Evolutionary conservation across 2,113 vertebrate genomes (phyloP).

Genomic region (Uria lomvia): DNA sequence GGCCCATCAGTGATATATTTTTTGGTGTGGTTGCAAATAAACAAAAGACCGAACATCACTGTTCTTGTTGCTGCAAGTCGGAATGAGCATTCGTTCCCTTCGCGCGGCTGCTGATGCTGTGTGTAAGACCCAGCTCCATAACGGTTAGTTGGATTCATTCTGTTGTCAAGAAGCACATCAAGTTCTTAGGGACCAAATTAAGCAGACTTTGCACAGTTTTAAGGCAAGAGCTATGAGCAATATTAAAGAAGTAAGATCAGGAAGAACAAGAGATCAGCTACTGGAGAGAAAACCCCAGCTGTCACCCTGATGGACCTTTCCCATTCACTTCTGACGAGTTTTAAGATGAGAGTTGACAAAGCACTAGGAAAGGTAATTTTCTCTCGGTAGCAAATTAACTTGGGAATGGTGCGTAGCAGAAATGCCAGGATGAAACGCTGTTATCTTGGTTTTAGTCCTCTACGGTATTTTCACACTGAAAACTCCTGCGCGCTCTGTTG

Average conservation of each 20-base stretch:
- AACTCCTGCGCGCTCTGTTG: accelerated
- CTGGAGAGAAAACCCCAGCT: not conserved
- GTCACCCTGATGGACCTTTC: not conserved
- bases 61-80: not conserved
- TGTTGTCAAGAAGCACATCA: not conserved
- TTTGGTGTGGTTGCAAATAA: not conserved
- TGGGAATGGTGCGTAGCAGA: not conserved
- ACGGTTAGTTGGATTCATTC: not conserved
- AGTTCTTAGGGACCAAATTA: not conserved
- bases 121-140: not conserved
- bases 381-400: not conserved
- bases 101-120: not conserved
- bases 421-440: not conserved
- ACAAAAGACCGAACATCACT: not conserved
- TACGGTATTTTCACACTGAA: not conserved
- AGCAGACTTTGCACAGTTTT: not conserved
- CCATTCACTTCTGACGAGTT: not conserved
- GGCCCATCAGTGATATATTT: not conserved
- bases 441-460: not conserved
- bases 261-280: not conserved
- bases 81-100: not conserved
- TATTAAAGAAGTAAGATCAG: not conserved
- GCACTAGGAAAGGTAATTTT: not conserved
- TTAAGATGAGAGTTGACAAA: not conserved
- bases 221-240: not conserved